Base-by-base conservation (phyloP, 2,113 vertebrate genomes). In the Eulemur rufifrons region DNA sequence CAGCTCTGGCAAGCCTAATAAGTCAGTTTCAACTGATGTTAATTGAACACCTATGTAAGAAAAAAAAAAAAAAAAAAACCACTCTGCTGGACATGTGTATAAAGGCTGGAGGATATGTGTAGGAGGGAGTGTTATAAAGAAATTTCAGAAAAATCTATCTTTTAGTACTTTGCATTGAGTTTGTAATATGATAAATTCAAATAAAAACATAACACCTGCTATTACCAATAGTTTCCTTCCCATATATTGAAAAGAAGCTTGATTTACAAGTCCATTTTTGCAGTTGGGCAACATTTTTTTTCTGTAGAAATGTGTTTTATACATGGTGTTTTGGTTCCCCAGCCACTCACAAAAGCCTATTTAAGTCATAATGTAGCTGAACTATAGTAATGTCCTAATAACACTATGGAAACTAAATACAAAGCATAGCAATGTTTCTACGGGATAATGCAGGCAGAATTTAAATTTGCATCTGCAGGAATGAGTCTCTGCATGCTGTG, bases 321-420 rank as follows among this genome's bases (percentile, higher is more conserved):
- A 66, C 63, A 84, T 42, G 39, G 39, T 73, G 5, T 78, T 95
- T 95, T 66, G 34, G 59, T 77, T 97, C 94, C 96, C 94, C 37
- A 97, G 80, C 59, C 69, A 89, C 96, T 97, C 94, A 94, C 96
- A 95, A 97, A 97, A 95, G 66, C 77, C 85, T 96, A 86, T 82
- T 97, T 97, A 94, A 95, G 80, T 81, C 69, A 95, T 95, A 92
- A 97, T 92, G 76, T 89, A 86, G 89, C 83, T 92, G 96, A 97
- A 96, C 91, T 92, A 77, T 23, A 89, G 63, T 93, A 97, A 96
- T 76, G n/a, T 89, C 37, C 82, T 89, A 95, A 96, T 93, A 96
- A 86, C 78, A 86, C 56, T 71, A 34, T 32, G 63, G 86, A 95
- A 98, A 93, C 78, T 89, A 96, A 97, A 97, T 69, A 84, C 68